Evolutionary conservation across 2,797 vertebrate species (phyloP).

Genomic region (Sebastes iracundus): DNA sequence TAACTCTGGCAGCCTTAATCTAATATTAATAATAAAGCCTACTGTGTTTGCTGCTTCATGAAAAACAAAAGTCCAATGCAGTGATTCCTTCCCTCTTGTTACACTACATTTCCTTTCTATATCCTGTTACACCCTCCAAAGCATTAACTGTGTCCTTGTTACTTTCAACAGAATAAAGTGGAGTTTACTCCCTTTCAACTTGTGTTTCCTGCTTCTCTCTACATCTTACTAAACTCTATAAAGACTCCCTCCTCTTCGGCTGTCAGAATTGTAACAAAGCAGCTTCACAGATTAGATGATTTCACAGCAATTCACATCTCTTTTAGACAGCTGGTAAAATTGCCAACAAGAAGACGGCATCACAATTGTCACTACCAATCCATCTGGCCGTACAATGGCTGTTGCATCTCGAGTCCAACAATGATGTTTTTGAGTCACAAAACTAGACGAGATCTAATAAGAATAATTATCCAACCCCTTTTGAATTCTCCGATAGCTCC

Average conservation of each 20-base stretch:
- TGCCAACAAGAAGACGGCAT: constrained; percentile 10
- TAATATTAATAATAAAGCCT: neutral
- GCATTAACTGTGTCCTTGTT: neutral
- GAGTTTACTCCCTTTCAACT: neutral
- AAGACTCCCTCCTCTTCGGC: neutral
- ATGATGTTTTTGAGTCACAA: neutral
- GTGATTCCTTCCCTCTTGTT: neutral
- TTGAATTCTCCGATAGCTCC: neutral
- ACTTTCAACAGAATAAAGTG: neutral
- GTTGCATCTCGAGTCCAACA: neutral
- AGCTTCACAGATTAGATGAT: constrained; percentile 1
- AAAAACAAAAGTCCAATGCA: neutral
- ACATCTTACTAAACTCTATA: neutral
- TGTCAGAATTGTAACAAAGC: constrained; percentile 5
- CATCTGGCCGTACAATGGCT: neutral
- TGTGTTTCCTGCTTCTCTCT: neutral
- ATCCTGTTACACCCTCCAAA: neutral
- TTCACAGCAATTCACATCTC: constrained; percentile 32
- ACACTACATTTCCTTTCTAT: neutral
- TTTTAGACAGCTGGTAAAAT: constrained; percentile 26
- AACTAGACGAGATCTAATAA: neutral
- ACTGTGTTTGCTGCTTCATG: neutral
- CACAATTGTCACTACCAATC: constrained; percentile 21
- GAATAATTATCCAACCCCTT: neutral
- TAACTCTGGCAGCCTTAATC: too few relatives aligned